Evolutionary conservation across 2,888 invertebrate genomes (phyloP).

Genomic region (Nymphalis c-album): DNA sequence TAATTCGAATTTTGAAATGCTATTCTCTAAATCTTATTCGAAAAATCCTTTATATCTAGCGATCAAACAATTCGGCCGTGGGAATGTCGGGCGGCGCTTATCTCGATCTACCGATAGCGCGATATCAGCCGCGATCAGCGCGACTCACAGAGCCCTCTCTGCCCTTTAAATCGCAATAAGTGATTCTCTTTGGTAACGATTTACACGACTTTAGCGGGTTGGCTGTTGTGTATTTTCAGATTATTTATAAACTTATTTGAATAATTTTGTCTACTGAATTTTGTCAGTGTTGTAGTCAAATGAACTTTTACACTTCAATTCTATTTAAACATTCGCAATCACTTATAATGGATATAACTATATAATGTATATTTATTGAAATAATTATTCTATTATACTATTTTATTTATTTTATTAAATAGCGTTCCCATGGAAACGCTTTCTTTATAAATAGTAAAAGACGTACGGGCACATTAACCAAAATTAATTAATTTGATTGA

Average conservation of each 20-base stretch:
- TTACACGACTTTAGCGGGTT: slow-evolving; percentile 13
- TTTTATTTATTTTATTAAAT: too few relatives aligned
- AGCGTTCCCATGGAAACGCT: too few relatives aligned
- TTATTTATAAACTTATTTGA: slow-evolving; percentile 20
- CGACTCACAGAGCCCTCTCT: slow-evolving; percentile 39
- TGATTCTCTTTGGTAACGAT: slow-evolving; percentile 32
- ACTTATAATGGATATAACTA: too few relatives aligned
- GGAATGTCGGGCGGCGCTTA: slow-evolving; percentile 46
- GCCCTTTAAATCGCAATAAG: slow-evolving; percentile 35
- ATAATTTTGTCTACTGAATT: neutral
- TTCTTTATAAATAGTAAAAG: too few relatives aligned
- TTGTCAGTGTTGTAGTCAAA: neutral
- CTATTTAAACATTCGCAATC: too few relatives aligned
- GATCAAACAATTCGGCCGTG: slow-evolving; percentile 44
- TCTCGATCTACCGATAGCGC: slow-evolving; percentile 51
- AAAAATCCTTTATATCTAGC: slow-evolving; percentile 32
- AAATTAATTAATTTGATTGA: too few relatives aligned
- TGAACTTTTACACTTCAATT: neutral
- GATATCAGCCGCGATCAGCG: slow-evolving; percentile 47
- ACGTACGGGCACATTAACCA: too few relatives aligned
- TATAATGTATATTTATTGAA: too few relatives aligned
- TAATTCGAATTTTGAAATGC: slow-evolving; percentile 12
- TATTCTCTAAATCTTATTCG: slow-evolving; percentile 22
- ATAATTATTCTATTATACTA: too few relatives aligned
- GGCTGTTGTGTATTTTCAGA: slow-evolving; percentile 12